Evolutionary conservation across 2,797 vertebrate genomes (phyloP).

Genomic region (Danio albolineatus): DNA sequence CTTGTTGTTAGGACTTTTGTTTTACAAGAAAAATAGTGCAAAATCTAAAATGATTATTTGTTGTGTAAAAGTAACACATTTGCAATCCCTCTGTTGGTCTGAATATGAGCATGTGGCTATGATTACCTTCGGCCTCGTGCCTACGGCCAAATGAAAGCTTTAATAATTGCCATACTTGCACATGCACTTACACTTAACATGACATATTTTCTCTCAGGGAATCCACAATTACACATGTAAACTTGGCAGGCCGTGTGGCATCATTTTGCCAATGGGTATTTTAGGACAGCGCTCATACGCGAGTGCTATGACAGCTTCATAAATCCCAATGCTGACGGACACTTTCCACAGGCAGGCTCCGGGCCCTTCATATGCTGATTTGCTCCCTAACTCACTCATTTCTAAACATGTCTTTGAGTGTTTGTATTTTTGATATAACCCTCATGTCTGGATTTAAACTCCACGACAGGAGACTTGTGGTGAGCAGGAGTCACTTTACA

Average conservation of each 20-base stretch:
- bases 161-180: conserved; percentile 11
- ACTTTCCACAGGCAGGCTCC: conserved; percentile 40
- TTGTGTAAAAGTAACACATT: background rate
- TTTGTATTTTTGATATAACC: conserved; percentile 53
- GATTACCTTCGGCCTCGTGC: background rate
- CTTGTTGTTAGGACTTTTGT: too few species aligned
- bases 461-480: conserved; percentile 53
- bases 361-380: conserved; percentile 23
- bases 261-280: conserved; percentile 36
- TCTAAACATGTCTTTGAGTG: conserved; percentile 52
- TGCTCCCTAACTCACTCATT: conserved; percentile 52
- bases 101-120: conserved; percentile 22
- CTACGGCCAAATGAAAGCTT: conserved; percentile 16
- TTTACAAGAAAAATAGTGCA: too few species aligned
- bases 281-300: conserved; percentile 31
- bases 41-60: background rate
- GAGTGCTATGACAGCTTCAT: conserved; percentile 35
- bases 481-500: conserved; percentile 37
- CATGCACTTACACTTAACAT: conserved; percentile 2
- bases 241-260: conserved; percentile 50
- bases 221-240: conserved; percentile 47
- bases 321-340: conserved; percentile 54
- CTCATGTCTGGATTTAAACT: conserved; percentile 69
- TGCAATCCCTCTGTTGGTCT: conserved; percentile 5
- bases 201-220: conserved; percentile 52